A percentile compares a stretch with the other conserved stretches of the same genome.
Evolutionary conservation across 2,797 vertebrate genomes (phyloP).

Genomic region (Eurystomus glaucurus): DNA sequence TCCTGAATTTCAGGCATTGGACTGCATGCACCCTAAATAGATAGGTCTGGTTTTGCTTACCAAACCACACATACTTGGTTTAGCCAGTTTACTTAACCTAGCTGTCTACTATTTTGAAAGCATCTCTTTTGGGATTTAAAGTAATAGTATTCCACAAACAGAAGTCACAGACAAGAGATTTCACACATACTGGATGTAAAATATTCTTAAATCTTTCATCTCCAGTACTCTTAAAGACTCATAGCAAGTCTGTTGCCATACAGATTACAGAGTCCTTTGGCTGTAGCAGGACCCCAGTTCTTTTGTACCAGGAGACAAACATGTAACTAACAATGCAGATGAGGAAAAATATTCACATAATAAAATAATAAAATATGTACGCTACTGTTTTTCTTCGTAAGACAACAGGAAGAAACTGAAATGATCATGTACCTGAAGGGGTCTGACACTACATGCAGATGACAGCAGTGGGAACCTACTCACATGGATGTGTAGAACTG

Average conservation of each 20-base stretch:
- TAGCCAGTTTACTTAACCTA: neutral
- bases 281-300: neutral
- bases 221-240: neutral
- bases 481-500: neutral
- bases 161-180: neutral
- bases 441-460: neutral
- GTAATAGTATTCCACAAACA: neutral
- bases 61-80: neutral
- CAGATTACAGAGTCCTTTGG: neutral
- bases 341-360: neutral
- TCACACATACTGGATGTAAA: neutral
- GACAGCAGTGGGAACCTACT: neutral
- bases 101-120: neutral
- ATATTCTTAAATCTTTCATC: neutral
- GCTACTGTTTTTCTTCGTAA: neutral
- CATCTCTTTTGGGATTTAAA: neutral
- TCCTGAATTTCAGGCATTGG: neutral
- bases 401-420: neutral
- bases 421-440: neutral
- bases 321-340: neutral
- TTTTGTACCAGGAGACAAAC: accelerated
- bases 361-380: no score
- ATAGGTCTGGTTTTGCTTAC: neutral
- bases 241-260: neutral
- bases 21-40: accelerated